phyloP scores from a whole-genome alignment of 2,113 vertebrate genomes.

The Mormoops blainvillei region DNA sequence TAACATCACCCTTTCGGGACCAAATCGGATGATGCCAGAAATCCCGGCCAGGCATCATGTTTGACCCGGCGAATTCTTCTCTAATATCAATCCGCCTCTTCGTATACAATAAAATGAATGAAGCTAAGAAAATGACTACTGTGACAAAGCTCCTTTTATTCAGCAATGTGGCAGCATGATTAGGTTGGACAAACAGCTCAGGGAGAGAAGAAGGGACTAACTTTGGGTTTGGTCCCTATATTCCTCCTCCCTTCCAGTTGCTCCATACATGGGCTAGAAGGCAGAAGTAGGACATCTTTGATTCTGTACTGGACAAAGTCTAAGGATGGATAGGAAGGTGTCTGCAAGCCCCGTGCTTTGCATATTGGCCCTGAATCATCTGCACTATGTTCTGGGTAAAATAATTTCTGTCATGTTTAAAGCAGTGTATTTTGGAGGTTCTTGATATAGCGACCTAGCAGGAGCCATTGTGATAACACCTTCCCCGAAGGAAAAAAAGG shows the following conservation, averaged over 20 bases:
- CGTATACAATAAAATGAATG: not conserved
- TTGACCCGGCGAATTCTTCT: not conserved
- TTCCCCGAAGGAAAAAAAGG: not conserved
- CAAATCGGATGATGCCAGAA: not conserved
- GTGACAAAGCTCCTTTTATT: not conserved
- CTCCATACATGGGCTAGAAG: rapidly evolving
- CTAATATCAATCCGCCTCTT: not conserved
- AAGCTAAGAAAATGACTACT: not conserved
- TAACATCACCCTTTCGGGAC: not conserved
- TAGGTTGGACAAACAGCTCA: not conserved
- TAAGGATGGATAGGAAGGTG: not conserved
- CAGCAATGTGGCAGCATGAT: not conserved
- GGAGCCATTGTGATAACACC: not conserved
- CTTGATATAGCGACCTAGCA: not conserved
- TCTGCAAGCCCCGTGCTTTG: not conserved
- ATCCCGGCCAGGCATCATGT: not conserved
- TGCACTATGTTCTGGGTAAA: not conserved
- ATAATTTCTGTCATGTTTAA: not conserved
- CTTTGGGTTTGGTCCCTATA: not conserved
- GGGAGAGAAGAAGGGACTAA: not conserved
- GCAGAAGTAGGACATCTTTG: not conserved
- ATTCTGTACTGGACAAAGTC: not conserved
- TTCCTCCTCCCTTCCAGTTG: no score
- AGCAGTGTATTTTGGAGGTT: not conserved
- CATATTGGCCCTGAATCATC: not conserved